Base-by-base conservation (phyloP, 2,797 vertebrate species). In the Hozukius guyotensis region DNA sequence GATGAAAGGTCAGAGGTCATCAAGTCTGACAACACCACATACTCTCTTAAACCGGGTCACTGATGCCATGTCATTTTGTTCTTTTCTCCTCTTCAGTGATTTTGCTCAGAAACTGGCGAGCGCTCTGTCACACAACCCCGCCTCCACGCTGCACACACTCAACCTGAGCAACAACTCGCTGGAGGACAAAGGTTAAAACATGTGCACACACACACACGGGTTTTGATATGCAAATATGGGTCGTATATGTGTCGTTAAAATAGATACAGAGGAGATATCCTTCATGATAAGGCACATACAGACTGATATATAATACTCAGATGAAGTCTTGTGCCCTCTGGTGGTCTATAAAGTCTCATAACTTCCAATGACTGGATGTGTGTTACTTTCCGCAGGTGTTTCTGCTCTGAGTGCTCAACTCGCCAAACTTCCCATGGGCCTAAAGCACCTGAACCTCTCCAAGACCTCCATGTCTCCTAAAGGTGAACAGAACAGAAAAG, bases 131-230 rank as follows among this genome's bases (percentile, higher is more conserved):
- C 96, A 97, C 16, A 99, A 99, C 91, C 96, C 97, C 13, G 96
- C 92, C 95, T 98, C 97, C 88, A 94, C 96, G 78, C 96, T 99
- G 34, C 97, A 98, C 90, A 97, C 96, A 0, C 96, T 99, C 91
- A 97, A 95, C 93, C 96, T 99, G 90, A 96, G 97, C 88, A 97
- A 96, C 94, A 99, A 99, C 92, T 94, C 96, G 0, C 95, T 99
- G 85, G 98, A 99, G 92, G 98, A 99, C 61, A 97, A 98, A 97
- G 98, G 98, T 99, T 93, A 31, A 34, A 46, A 75, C 18, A 1
- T 12, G 3, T 0, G 1, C 69, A 12, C 52, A 53, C 34, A 11
- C 24, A 67, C 29, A 24, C 4, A 1, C 14, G 27, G 2, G 25
- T 53, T 59, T 49, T 63, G 6, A 14, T 20, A 2, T 5, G 6